Conservation (phyloP, 2,113 vertebrate species). For the Sarotherodon lohbergeri region DNA sequence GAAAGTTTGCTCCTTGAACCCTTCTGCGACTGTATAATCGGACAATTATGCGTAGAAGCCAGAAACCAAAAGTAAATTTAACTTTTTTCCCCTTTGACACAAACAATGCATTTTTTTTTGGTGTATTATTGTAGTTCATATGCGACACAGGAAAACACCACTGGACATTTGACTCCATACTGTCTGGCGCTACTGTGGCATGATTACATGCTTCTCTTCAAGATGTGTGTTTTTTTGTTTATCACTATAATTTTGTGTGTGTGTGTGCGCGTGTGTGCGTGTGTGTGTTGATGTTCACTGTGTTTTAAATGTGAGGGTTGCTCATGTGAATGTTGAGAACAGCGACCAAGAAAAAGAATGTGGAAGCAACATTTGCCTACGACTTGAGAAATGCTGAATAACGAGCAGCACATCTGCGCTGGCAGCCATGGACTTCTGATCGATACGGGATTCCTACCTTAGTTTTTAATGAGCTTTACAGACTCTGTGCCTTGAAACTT, state of each 20-base stretch:
- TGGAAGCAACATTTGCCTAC: not conserved
- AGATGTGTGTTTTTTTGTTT: slow-evolving; percentile 30
- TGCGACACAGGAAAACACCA: not conserved
- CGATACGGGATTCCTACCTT: not conserved
- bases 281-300: not conserved
- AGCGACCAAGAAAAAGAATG: not conserved
- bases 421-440: not conserved
- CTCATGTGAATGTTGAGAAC: not conserved
- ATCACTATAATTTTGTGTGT: slow-evolving; percentile 53
- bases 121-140: slow-evolving; percentile 1
- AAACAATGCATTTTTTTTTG: slow-evolving; percentile 20
- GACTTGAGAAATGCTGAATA: not conserved
- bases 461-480: not conserved
- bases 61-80: slow-evolving; percentile 44
- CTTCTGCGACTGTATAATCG: not conserved
- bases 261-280: not conserved
- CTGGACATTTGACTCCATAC: slow-evolving; percentile 23
- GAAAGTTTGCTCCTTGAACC: not conserved
- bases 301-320: not conserved
- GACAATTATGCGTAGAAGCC: not conserved
- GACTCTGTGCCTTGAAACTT: not conserved
- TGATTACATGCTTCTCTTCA: slow-evolving; percentile 46
- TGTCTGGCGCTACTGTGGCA: slow-evolving; percentile 30
- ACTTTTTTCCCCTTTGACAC: slow-evolving; percentile 5
- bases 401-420: not conserved